Evolutionary conservation across 2,797 vertebrate species (phyloP).

Genomic region (Apodemus agrarius): DNA sequence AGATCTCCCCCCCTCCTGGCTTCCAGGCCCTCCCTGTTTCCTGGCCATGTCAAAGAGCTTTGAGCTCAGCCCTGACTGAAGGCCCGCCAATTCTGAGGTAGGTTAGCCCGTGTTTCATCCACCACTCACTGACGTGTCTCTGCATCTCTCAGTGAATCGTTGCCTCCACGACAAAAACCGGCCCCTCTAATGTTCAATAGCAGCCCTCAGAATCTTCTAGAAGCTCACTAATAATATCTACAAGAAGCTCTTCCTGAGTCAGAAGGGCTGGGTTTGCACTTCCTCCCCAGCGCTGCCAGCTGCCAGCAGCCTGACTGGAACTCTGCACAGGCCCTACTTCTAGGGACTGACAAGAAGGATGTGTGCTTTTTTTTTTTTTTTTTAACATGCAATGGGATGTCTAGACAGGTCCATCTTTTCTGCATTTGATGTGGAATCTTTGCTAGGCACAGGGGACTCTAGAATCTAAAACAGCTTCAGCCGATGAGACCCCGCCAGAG

Average conservation of each 20-base stretch:
- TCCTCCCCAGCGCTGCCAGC: background rate
- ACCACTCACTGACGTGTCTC: background rate
- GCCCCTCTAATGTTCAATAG: background rate
- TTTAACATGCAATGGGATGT: background rate
- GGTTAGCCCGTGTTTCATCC: background rate
- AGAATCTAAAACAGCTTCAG: slow-evolving; percentile 59
- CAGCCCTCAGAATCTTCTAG: slow-evolving; percentile 34
- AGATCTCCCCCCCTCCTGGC: background rate
- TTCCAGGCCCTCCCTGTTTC: background rate
- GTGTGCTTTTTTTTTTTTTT: background rate
- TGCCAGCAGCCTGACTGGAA: background rate
- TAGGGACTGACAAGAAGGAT: background rate
- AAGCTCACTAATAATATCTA: slow-evolving; percentile 13
- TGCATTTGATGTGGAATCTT: slow-evolving; percentile 59
- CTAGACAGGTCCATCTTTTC: slow-evolving; percentile 71
- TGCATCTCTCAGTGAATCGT: background rate
- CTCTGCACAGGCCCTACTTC: background rate
- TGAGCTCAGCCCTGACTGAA: background rate
- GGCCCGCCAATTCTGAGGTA: background rate
- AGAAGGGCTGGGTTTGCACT: background rate
- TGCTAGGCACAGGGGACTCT: slow-evolving; percentile 50
- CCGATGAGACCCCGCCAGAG: slow-evolving; percentile 45
- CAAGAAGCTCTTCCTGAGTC: background rate
- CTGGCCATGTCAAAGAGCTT: background rate
- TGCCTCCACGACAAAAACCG: background rate